phyloP scores from a whole-genome alignment of 2,888 invertebrate genomes.

The Pedicia rivosa region DNA sequence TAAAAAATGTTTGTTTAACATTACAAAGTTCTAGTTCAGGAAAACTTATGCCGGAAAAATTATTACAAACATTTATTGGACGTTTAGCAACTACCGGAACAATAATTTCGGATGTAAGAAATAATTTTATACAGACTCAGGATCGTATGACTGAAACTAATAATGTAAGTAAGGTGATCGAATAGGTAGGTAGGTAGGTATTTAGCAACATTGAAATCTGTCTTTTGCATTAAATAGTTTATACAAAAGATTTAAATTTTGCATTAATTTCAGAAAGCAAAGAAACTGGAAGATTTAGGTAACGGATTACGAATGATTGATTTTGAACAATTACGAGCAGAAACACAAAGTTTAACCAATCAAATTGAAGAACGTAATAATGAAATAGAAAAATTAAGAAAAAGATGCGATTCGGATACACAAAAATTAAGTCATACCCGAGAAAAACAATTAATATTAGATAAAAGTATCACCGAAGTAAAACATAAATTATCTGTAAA shows the following conservation, averaged over 20 bases:
- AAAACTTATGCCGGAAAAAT: conserved; percentile 2
- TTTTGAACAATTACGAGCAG: conserved; percentile 20
- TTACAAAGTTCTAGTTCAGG: conserved; percentile 6
- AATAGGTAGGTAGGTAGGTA: no score
- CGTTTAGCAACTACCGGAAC: conserved; percentile 16
- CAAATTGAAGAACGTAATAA: conserved; percentile 24
- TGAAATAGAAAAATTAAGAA: conserved; percentile 18
- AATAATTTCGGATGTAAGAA: conserved; percentile 19
- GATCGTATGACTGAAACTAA: conserved; percentile 12
- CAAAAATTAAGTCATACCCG: conserved; percentile 21
- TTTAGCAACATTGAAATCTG: no score
- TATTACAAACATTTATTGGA: conserved; percentile 6
- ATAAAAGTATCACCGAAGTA: conserved; percentile 10
- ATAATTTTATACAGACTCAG: conserved; percentile 17
- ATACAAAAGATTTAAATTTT: no score
- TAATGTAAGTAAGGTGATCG: neutral
- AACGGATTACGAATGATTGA: conserved; percentile 19
- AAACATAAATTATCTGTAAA: conserved; percentile 8
- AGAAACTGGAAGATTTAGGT: conserved; percentile 19
- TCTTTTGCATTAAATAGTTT: no score
- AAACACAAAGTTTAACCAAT: conserved; percentile 19
- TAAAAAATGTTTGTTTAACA: neutral
- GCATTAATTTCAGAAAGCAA: conserved; percentile 16
- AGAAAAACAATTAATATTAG: conserved; percentile 18
- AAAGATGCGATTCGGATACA: conserved; percentile 17